A percentile compares a stretch with the other conserved stretches of the same genome.
Conservation (phyloP, 2,797 vertebrate genomes). For the Passerculus sandwichensis region DNA sequence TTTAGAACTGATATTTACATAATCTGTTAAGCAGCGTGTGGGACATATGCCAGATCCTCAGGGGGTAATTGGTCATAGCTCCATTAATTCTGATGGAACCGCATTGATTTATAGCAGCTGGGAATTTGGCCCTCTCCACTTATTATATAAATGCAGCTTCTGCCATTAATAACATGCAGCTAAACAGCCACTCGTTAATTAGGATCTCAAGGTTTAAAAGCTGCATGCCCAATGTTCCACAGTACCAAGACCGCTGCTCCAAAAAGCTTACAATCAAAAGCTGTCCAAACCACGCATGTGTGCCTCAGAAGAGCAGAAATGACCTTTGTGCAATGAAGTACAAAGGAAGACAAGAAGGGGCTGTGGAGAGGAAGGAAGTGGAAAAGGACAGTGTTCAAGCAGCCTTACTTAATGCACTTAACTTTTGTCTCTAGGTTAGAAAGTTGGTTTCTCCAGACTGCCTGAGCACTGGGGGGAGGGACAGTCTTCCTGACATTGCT, state of each 20-base stretch:
- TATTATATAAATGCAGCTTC: slow-evolving; percentile 24
- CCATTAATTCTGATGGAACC: not conserved
- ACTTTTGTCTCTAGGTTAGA: slow-evolving; percentile 3
- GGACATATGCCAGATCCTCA: not conserved
- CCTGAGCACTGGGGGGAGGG: not conserved
- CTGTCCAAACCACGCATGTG: not conserved
- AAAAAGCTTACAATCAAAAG: not conserved
- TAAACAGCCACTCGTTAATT: slow-evolving; percentile 9
- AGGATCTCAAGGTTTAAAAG: slow-evolving; percentile 5
- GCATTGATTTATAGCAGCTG: slow-evolving; percentile 18
- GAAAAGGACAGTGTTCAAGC: not conserved
- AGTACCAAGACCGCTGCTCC: not conserved
- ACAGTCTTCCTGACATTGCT: not conserved
- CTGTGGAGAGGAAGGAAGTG: slow-evolving; percentile 28
- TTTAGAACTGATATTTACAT: not conserved
- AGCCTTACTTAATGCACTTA: not conserved
- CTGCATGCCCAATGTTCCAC: not conserved
- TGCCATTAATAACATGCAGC: slow-evolving; percentile 3
- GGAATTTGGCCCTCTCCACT: not conserved
- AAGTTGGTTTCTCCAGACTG: not conserved
- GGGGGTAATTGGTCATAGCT: not conserved
- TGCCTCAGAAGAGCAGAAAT: not conserved
- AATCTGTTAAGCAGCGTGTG: not conserved
- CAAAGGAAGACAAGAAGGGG: slow-evolving; percentile 2
- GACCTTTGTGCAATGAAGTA: not conserved